Base-by-base conservation (phyloP, 2,797 vertebrate genomes). In the Crax fasciolata region DNA sequence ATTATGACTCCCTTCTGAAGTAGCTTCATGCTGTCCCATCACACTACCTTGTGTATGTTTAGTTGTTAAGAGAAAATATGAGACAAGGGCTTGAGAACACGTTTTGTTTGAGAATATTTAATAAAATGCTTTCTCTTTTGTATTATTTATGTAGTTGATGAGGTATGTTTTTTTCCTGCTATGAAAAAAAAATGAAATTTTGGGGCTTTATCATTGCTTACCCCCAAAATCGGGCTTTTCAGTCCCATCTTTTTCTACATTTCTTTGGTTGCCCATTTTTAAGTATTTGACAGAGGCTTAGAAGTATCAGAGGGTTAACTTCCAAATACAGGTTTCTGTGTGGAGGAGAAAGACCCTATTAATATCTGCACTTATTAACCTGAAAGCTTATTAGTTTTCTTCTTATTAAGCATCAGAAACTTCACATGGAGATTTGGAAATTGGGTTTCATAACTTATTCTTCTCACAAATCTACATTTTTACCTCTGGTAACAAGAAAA, bases 311-410 rank as follows among this genome's bases (percentile, higher is more conserved):
- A 87, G 8, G 39, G 7, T 58, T 62, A 55, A 54, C 7, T 35
- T 84, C 48, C 70, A n/a, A 59, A 32, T 63, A 24, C 30, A 59
- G 12, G 21, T 87, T 94, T 87, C 27, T 67, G 21, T n/a, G 35
- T 28, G 20, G n/a, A 87, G 24, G 41, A 71, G 52, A 80, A 80
- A 77, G 48, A 44, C 38, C 32, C 24, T 75, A 32, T 75, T 68
- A 75, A 58, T 87, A 79, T 32, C 57, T n/a, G 74, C 32, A 84
- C 6, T 90, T 90, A 67, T 63, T 89, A 89, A 85, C 55, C n/a
- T 12, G 35, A 71, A 48, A 91, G 35, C 30, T 91, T 80, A 80
- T 94, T 87, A 74, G 4, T 32, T 74, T 84, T 84, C 41, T 12
- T 85, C 85, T 90, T 89, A 77, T 71, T 83, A 75, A 78, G 49